Evolutionary conservation across 1,140 invertebrate species (phyloP).

Genomic region (Scaptomyza graminum): DNA sequence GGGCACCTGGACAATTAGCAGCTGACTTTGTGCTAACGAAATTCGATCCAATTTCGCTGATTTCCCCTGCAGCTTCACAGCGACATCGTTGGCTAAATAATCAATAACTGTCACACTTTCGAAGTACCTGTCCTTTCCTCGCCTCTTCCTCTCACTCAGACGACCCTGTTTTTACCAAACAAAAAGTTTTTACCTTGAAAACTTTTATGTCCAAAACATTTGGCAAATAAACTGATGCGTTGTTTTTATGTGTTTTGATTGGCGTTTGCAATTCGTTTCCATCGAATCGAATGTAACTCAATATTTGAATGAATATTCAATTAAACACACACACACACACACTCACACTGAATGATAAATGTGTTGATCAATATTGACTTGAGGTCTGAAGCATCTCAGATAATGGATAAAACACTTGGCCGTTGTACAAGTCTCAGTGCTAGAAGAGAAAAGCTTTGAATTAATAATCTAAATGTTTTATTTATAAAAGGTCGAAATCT

Average conservation of each 20-base stretch:
- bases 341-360: slow-evolving; percentile 9
- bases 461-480: neutral
- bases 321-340: slow-evolving; percentile 11
- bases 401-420: neutral
- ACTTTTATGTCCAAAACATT: slow-evolving; percentile 49
- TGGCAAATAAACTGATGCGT: slow-evolving; percentile 41
- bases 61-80: slow-evolving; percentile 52
- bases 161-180: slow-evolving; percentile 15
- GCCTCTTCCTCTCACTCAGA: too few species aligned
- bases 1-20: slow-evolving; percentile 56
- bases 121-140: slow-evolving; percentile 15
- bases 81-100: slow-evolving; percentile 48
- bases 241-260: slow-evolving; percentile 61
- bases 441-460: neutral
- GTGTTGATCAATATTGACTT: slow-evolving; percentile 6
- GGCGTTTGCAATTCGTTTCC: slow-evolving; percentile 35
- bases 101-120: slow-evolving; percentile 71
- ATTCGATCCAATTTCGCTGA: slow-evolving; percentile 59
- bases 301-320: slow-evolving; percentile 51
- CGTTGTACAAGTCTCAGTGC: neutral
- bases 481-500: neutral
- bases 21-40: slow-evolving; percentile 41
- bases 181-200: slow-evolving; percentile 40
- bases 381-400: neutral
- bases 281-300: slow-evolving; percentile 35